These are phyloP conservation scores for Horisme vitalbata DNA, from an alignment of 2,888 invertebrate genomes.

Conservation along the genomic window DNA sequence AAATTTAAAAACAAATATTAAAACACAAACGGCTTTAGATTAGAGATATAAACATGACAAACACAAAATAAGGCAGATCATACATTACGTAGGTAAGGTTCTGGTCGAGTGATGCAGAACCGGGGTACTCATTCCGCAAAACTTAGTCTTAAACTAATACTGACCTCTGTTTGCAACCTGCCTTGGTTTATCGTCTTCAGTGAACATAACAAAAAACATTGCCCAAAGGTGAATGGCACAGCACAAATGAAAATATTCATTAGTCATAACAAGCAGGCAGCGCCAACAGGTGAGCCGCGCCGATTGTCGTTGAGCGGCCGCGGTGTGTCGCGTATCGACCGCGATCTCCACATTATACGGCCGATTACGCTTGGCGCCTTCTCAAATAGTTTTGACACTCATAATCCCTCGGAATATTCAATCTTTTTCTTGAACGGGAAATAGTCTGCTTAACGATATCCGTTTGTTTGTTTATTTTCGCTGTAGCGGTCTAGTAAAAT, in stretches of 20 bases:
- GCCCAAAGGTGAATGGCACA: conserved; percentile 19
- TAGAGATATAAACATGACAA: too few relatives aligned
- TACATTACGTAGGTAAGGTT: too few relatives aligned
- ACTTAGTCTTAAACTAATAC: too few relatives aligned
- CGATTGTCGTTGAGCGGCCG: not conserved
- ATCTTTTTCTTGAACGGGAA: conserved; percentile 8
- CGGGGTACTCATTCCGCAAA: too few relatives aligned
- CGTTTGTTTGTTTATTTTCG: too few relatives aligned
- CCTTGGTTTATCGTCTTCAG: too few relatives aligned
- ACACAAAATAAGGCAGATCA: too few relatives aligned
- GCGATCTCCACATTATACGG: conserved; percentile 29
- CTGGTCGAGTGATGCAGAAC: too few relatives aligned
- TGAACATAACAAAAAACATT: conserved; percentile 5
- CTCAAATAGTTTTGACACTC: conserved; percentile 27
- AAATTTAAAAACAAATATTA: too few relatives aligned
- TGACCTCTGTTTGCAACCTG: too few relatives aligned
- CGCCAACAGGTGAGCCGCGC: conserved; percentile 22
- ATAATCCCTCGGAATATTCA: conserved; percentile 12
- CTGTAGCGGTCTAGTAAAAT: too few relatives aligned
- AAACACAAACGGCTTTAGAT: too few relatives aligned
- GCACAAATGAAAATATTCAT: conserved; percentile 7
- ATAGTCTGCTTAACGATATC: not conserved
- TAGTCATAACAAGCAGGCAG: conserved; percentile 17
- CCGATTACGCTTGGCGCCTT: conserved; percentile 32
- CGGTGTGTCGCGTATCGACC: not conserved